Evolutionary conservation across 2,113 vertebrate species (phyloP), one percentile per base, ranked within the genome.

Genomic region (Sialia sialis): DNA sequence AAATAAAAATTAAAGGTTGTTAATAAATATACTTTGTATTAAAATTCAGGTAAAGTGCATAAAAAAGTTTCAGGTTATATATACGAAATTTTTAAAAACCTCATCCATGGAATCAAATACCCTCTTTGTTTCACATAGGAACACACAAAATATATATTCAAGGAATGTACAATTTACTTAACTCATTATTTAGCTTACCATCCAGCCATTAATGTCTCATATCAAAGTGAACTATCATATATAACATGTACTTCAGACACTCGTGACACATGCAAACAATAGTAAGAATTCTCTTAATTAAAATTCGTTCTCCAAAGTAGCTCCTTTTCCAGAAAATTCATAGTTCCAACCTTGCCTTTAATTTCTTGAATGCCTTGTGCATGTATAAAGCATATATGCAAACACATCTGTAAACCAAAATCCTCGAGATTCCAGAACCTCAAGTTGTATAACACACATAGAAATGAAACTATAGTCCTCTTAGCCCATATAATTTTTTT

Each of bases 341-440:
- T 12, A 54, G 23, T 29, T 49, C 19, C 13, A 54, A 10, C 32
- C 8, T 69, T 34, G 13, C 6, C 43, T 88, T 85, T 41, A 78
- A 64, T 85, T 85, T 32, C 13, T 29, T 17, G 29, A 87, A 63
- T 54, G 11, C 3, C 8, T 72, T 5, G 1, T 26, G 29, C 29
- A 11, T 19, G 17, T 12, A 59, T 3, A 36, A 16, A 22, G 46
- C 6, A 48, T 2, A 30, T 1, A 29, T 0, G 5, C 2, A 38
- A 29, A n/a, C 3, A 18, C 4, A 56, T 56, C 8, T 23, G 56
- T 17, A 90, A 66, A 46, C 5, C 9, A 39, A 48, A 49, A 80
- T 19, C 4, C 5, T 62, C 26, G 56, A 25, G 8, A 90, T 25
- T 84, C 13, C n/a, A 62, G 21, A 74, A 66, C 26, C 76, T 32